Evolutionary conservation across 2,888 invertebrate genomes (phyloP), one percentile per base, ranked within the genome.

Genomic region (Pandemis cinnamomeana): DNA sequence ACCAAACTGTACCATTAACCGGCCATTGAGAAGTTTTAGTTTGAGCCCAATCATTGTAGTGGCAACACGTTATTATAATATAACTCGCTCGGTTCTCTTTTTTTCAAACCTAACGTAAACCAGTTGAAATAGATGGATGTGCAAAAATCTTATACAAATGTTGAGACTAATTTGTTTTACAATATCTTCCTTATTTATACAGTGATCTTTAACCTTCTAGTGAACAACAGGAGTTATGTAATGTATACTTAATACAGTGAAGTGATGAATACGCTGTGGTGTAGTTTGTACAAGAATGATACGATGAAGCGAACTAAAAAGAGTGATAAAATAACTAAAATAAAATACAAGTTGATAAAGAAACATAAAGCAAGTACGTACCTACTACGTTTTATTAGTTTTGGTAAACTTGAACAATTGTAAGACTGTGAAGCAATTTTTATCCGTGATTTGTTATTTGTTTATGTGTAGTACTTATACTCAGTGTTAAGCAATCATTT

Each of bases 281-380:
- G 82, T 80, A 71, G 60, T 61, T 71, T 75, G 67, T 62, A 71
- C 41, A 79, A 78, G 63, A 77, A 80, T 79, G 82, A 80, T 72
- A 87, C 83, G 72, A 87, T 89, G 90, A 93, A 90, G 79, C 89
- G 89, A 74, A 79, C 86, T 72, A 92, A 88, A 84, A 92, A 88
- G 78, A 80, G 83, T 78, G 89, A 90, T 84, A 92, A 89, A 89
- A 88, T 91, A 77, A 85, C 83, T 77, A 93, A 93, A 88, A 84
- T 90, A 80, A 93, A 91, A 86, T 87, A 89, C 85, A 93, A 91
- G 80, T 80, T 92, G 85, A 91, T 90, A 84, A 92, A 88, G 84
- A 92, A 89, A 82, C 86, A 87, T 79, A 92, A 88, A 83, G 79
- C 86, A 85, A 87, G 93, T 93, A 89, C 86, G 89, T 89, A 86